These are phyloP conservation scores for Chrysolina haemoptera DNA, from an alignment of 2,888 invertebrate genomes.

Conservation along the genomic window DNA sequence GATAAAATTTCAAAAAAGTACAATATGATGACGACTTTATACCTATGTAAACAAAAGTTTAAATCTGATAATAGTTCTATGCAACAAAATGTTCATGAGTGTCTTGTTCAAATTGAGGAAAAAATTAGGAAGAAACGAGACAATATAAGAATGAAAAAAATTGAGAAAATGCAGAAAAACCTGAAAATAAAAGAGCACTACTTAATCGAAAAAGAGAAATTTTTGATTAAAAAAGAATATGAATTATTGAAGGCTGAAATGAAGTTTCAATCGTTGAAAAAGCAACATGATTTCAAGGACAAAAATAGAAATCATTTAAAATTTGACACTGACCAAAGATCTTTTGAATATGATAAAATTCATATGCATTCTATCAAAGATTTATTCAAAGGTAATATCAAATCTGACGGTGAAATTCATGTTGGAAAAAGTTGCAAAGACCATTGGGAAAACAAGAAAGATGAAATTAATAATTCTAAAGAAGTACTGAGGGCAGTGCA, in stretches of 20 bases:
- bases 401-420: background rate
- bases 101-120: constrained; percentile 31
- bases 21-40: constrained; percentile 34
- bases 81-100: constrained; percentile 32
- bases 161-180: constrained; percentile 24
- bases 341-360: background rate
- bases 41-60: constrained; percentile 37
- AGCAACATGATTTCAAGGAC: background rate
- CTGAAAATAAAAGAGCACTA: constrained; percentile 40
- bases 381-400: background rate
- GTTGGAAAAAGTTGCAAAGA: background rate
- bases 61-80: constrained; percentile 32
- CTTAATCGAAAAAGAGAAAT: constrained; percentile 35
- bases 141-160: constrained; percentile 21
- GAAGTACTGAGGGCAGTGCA: background rate
- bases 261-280: background rate
- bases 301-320: background rate
- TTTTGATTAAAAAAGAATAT: constrained; percentile 38
- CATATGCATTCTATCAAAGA: background rate
- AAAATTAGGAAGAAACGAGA: constrained; percentile 26
- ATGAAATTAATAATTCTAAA: background rate
- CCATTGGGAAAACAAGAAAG: background rate
- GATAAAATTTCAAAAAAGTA: constrained; percentile 19
- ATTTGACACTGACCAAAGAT: background rate
- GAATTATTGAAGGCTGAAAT: constrained; percentile 31